Evolutionary conservation across 2,888 invertebrate species (phyloP), one percentile per base, ranked within the genome.

Genomic region (Chalcosyrphus nemorum): DNA sequence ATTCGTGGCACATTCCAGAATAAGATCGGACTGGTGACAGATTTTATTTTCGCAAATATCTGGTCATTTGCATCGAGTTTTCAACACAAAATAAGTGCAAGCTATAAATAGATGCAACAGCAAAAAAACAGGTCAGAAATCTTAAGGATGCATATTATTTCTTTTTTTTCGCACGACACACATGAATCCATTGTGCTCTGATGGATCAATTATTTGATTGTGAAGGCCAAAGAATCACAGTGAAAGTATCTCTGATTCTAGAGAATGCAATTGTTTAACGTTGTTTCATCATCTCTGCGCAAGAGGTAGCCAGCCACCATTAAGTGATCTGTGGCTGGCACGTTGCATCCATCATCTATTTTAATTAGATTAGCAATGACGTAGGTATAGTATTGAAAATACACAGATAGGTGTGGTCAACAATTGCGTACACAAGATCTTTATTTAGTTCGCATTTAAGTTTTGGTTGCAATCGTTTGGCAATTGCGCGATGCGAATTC

Each of bases 251-350:
- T n/a, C n/a, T n/a, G n/a, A n/a, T n/a, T 41, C 15, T n/a, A 41
- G 5, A 15, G 43, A 68, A 38, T 32, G 68, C 68, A 68, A 68
- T 43, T 68, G 27, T 24, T 29, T 11, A 15, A 11, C 52, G 43
- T 56, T 54, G 57, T 70, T 71, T 71, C 70, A 71, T 57, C 70
- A 71, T 57, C 70, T 38, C 17, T 11, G 50, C 13, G 6, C 21
- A n/a, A n/a, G n/a, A n/a, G 21, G 35, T 38, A 13, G 61, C 71
- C n/a, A n/a, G n/a, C n/a, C n/a, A n/a, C n/a, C 71, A 72, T 71
- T 57, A 57, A 50, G 17, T 29, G 17, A 52, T 17, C 7, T 21
- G 1, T 6, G 9, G 15, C 50, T 61, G 52, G 71, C 71, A 61
- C 71, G 52, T 72, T 61, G 52, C 61, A 61, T 72, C 52, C 1